Conservation (phyloP, 2,888 invertebrate species). For the Pristionchus entomophagus region DNA sequence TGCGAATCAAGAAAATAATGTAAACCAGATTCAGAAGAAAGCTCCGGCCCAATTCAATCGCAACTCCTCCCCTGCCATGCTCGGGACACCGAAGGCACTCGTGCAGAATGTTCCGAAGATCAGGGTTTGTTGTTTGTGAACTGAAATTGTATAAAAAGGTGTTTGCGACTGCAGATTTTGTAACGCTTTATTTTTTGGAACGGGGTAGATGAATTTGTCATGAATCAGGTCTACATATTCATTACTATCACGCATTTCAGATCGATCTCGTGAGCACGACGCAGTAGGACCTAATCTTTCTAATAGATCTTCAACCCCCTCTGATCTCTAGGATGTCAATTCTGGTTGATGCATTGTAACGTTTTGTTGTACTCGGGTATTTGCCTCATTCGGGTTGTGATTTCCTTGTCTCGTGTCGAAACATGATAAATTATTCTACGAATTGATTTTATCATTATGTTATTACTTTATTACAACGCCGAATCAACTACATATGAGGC, state of each 20-base stretch:
- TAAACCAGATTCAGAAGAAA: neutral
- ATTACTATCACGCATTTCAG: neutral
- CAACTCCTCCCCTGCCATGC: neutral
- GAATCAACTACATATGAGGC: too few species aligned
- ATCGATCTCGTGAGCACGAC: conserved; percentile 37
- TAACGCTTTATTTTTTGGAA: too few species aligned
- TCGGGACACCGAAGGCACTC: neutral
- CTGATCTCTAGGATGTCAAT: conserved; percentile 10
- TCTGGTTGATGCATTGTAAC: neutral
- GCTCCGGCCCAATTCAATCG: neutral
- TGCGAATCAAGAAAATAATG: too few species aligned
- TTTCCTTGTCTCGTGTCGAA: neutral
- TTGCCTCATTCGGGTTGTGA: neutral
- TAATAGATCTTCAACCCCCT: neutral
- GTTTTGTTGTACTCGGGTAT: conserved; percentile 34
- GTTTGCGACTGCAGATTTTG: too few species aligned
- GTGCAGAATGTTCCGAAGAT: neutral
- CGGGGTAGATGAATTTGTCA: too few species aligned
- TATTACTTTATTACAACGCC: too few species aligned
- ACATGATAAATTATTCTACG: neutral
- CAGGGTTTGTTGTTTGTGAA: neutral
- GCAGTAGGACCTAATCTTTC: too few species aligned
- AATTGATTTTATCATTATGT: too few species aligned
- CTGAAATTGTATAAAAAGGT: too few species aligned
- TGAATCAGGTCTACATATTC: too few species aligned